These are phyloP conservation scores for Tetheella fluctuosa DNA, from an alignment of 2,888 invertebrate species.

Conservation along the genomic window DNA sequence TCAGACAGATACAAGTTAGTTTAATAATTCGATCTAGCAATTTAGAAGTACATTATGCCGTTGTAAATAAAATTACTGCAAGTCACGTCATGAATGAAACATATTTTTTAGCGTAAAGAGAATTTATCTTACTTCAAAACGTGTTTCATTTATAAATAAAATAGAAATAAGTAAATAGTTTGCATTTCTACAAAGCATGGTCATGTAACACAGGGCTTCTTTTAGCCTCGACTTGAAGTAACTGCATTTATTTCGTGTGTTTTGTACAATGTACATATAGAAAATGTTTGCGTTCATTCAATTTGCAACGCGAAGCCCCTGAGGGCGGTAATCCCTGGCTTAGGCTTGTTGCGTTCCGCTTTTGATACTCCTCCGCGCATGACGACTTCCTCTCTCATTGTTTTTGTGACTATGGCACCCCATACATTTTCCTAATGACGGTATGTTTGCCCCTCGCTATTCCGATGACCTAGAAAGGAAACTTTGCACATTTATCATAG, in stretches of 20 bases:
- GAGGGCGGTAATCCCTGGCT: constrained; percentile 74
- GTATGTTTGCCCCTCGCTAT: constrained; percentile 16
- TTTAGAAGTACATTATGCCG: background rate
- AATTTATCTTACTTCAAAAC: background rate
- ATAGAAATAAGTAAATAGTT: background rate
- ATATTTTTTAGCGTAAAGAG: background rate
- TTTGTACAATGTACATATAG: constrained; percentile 38
- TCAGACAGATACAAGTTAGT: background rate
- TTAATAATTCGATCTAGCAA: background rate
- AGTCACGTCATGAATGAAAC: background rate
- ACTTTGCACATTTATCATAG: constrained; percentile 26
- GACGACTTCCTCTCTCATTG: constrained; percentile 32
- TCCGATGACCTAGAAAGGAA: constrained; percentile 11
- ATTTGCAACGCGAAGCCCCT: constrained; percentile 78
- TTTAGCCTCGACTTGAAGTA: constrained; percentile 38
- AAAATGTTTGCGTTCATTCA: constrained; percentile 74
- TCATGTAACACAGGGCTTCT: background rate
- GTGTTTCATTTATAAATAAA: background rate
- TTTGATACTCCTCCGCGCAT: constrained; percentile 51
- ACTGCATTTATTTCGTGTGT: constrained; percentile 56
- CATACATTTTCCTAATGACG: constrained; percentile 24
- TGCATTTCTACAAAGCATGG: constrained; percentile 25
- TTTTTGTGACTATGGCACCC: constrained; percentile 29
- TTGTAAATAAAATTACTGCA: constrained; percentile 15
- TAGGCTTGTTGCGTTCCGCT: constrained; percentile 75